phyloP scores from a whole-genome alignment of 2,797 vertebrate genomes.

The Myoxocephalus aenaeus region DNA sequence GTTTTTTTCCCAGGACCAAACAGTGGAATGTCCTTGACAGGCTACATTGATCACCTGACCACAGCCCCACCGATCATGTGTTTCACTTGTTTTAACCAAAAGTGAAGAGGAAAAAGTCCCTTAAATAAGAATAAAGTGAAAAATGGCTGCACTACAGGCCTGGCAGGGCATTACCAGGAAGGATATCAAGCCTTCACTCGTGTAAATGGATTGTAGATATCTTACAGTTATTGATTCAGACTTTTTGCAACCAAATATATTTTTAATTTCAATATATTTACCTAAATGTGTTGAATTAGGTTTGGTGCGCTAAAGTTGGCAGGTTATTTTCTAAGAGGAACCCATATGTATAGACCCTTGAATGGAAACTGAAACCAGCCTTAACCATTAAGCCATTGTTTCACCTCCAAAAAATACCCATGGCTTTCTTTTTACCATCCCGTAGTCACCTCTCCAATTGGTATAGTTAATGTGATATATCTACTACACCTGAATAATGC shows the following conservation, averaged over 20 bases:
- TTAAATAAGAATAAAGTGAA: conserved; percentile 13
- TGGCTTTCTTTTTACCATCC: background rate
- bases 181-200: background rate
- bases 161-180: background rate
- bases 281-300: too few relatives aligned
- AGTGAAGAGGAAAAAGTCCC: conserved; percentile 7
- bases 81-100: conserved; percentile 28
- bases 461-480: background rate
- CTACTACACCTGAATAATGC: background rate
- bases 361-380: background rate
- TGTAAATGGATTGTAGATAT: background rate
- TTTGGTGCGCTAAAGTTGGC: background rate
- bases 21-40: conserved; percentile 31
- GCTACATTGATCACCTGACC: conserved; percentile 39
- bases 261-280: too few relatives aligned
- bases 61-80: conserved; percentile 20
- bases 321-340: background rate
- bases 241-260: background rate
- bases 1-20: conserved; percentile 6
- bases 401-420: background rate
- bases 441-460: background rate
- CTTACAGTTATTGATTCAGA: background rate
- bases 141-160: background rate
- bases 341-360: background rate
- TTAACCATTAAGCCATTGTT: background rate